Conservation (phyloP, 2,797 vertebrate species). For the Sciurus carolinensis region DNA sequence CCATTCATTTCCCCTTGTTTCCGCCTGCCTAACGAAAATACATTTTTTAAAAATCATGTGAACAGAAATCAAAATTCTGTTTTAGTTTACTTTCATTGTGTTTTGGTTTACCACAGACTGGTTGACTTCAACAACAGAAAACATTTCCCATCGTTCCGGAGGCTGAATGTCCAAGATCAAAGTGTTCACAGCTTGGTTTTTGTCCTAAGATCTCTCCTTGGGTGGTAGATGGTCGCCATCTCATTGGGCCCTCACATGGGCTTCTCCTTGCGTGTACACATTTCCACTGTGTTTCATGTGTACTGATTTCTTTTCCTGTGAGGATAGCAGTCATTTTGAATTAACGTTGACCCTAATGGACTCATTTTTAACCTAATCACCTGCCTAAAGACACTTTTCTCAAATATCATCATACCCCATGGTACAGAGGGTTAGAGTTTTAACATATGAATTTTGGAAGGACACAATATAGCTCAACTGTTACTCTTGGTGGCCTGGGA, state of each 20-base stretch:
- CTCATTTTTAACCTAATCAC: background rate
- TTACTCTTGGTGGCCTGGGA: background rate
- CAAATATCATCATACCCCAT: too few species aligned
- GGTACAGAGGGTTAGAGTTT: too few species aligned
- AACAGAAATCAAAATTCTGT: background rate
- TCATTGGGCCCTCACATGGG: too few species aligned
- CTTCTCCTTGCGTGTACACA: background rate
- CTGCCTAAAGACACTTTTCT: background rate
- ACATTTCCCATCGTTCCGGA: background rate
- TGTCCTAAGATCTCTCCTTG: background rate
- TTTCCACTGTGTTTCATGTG: too few species aligned
- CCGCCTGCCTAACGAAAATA: background rate
- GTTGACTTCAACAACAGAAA: background rate
- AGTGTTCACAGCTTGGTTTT: background rate
- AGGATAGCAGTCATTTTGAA: background rate
- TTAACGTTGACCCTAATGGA: background rate
- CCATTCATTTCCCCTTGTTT: background rate
- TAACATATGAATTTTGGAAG: too few species aligned
- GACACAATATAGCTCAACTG: accelerated
- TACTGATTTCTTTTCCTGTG: background rate
- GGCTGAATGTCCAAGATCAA: background rate
- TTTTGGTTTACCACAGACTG: background rate
- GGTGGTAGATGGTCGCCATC: background rate
- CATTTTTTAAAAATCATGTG: background rate
- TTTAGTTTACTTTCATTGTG: background rate